Evolutionary conservation across 2,888 invertebrate genomes (phyloP), one percentile per base, ranked within the genome.

Genomic region (Anaspis maculata): DNA sequence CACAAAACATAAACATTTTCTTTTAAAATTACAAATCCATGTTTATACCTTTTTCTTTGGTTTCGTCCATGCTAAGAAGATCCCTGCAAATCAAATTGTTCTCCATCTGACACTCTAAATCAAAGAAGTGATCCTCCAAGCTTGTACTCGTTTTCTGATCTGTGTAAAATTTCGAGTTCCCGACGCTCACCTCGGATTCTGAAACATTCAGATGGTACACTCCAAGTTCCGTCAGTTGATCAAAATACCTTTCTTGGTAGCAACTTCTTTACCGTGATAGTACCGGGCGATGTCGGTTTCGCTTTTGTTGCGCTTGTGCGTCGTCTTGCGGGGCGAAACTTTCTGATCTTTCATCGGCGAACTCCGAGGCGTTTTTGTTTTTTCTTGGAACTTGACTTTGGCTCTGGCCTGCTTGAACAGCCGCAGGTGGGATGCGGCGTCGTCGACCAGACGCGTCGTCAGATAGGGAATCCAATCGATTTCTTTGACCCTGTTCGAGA

Each of bases 401-500:
- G 37, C 68, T 53, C 76, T 69, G 0, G 92, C 85, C 58, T 87
- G 81, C 48, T 90, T 77, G 60, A 84, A 94, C 13, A 94, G 67
- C 44, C 89, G 76, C 45, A 94, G 74, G 67, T 94, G 94, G 14
- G 85, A 82, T 1, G 90, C 91, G 43, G 89, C 77, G 66, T 92
- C 91, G 64, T 94, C 92, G 2, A 94, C 89, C 38, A 92, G 72
- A 42, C 80, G 74, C 16, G 86, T 86, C 12, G 92, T 90, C 38
- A 92, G 72, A 52, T 87, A 83, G 21, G 87, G 83, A 50, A 89
- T 83, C 88, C 92, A 90, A 63, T 94, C 89, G 9, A 91, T 83
- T 57, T 84, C 79, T 71, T 89, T 89, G 26, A 87, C 66, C 48
- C 74, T 77, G 60, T 78, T 79, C 35, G 83, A 76, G 57, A 84